Evolutionary conservation across 2,888 invertebrate species (phyloP).

Genomic region (Halocaridina rubra): DNA sequence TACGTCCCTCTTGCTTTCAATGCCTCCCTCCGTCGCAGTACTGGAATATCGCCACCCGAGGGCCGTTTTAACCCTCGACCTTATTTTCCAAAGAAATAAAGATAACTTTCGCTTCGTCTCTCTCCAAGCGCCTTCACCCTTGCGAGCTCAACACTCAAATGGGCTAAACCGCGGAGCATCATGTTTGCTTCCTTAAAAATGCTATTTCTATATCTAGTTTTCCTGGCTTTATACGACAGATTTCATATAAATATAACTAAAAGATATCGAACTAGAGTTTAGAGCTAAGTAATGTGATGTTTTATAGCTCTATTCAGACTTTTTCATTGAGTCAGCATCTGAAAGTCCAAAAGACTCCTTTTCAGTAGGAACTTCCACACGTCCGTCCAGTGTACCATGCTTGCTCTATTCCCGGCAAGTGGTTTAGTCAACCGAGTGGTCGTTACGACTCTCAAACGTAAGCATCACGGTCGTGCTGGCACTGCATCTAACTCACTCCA

Average conservation of each 20-base stretch:
- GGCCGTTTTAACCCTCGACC: constrained; percentile 3
- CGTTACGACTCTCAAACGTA: constrained; percentile 54
- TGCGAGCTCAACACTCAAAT: constrained; percentile 19
- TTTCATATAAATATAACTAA: no score
- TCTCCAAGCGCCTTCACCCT: constrained; percentile 40
- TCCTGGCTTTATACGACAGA: no score
- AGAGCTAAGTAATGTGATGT: no score
- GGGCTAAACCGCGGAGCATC: constrained; percentile 40
- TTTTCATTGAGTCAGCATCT: no score
- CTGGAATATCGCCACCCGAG: constrained; percentile 37
- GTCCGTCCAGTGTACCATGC: constrained; percentile 34
- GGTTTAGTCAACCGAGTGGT: constrained; percentile 59
- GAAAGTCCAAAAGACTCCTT: constrained; percentile 17
- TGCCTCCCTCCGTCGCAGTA: constrained; percentile 29
- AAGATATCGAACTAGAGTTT: no score
- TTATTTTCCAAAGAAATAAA: constrained; percentile 31
- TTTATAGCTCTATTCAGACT: no score
- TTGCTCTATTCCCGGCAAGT: constrained; percentile 63
- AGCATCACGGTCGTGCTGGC: constrained; percentile 12
- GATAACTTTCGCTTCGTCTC: constrained; percentile 38
- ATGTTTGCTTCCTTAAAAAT: constrained; percentile 33
- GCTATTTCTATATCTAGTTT: constrained; percentile 14
- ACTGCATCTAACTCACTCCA: not conserved
- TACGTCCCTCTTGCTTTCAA: constrained; percentile 37
- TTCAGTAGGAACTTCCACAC: constrained; percentile 4